phyloP scores from a whole-genome alignment of 2,888 invertebrate species.

The Ochropleura plecta region DNA sequence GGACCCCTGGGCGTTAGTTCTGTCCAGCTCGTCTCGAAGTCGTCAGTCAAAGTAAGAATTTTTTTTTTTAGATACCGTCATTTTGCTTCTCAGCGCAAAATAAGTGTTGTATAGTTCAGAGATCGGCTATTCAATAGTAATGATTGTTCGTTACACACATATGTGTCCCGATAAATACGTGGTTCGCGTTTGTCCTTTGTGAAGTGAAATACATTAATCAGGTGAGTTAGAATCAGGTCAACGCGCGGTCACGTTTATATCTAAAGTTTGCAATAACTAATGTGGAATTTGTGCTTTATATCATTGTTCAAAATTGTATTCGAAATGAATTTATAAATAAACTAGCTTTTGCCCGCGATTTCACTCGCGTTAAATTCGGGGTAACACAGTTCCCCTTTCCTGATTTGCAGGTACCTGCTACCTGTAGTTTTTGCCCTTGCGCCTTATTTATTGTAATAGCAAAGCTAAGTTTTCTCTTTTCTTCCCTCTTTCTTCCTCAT shows the following conservation, averaged over 20 bases:
- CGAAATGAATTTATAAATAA: too few relatives aligned
- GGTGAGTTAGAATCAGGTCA: slow-evolving; percentile 45
- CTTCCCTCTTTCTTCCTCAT: too few relatives aligned
- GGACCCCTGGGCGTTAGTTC: neutral
- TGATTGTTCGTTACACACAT: slow-evolving; percentile 44
- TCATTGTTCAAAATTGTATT: slow-evolving; percentile 4
- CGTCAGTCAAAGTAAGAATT: neutral
- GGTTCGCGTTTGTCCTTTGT: slow-evolving; percentile 38
- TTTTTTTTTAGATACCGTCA: neutral
- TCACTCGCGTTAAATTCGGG: too few relatives aligned
- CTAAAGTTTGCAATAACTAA: slow-evolving; percentile 24
- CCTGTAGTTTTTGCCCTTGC: too few relatives aligned
- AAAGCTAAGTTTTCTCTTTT: too few relatives aligned
- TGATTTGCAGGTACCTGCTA: too few relatives aligned
- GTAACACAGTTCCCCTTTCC: too few relatives aligned
- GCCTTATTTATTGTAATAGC: too few relatives aligned
- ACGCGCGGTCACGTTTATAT: slow-evolving; percentile 1
- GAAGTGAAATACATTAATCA: slow-evolving; percentile 50
- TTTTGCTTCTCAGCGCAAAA: slow-evolving; percentile 1
- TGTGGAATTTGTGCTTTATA: neutral
- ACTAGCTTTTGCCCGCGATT: too few relatives aligned
- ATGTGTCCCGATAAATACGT: slow-evolving; percentile 43
- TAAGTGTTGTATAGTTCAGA: slow-evolving; percentile 21
- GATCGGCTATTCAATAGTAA: slow-evolving; percentile 36
- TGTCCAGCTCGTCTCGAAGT: neutral